Evolutionary conservation across 2,797 vertebrate species (phyloP).

Genomic region (Furcifer pardalis): DNA sequence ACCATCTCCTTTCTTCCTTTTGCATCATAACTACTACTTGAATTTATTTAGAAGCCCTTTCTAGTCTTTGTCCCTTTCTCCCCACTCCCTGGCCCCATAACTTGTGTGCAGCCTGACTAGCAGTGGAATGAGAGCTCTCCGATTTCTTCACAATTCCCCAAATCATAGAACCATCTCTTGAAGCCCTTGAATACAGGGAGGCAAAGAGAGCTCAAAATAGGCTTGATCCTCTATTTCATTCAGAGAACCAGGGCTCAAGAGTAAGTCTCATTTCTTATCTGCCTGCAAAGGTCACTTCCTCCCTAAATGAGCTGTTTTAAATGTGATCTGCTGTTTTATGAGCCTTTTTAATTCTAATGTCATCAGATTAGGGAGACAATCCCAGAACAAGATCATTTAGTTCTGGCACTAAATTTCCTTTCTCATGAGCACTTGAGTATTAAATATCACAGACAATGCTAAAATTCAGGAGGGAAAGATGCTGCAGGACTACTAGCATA

Average conservation of each 20-base stretch:
- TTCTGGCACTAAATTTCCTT: not conserved
- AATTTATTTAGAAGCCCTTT: no score
- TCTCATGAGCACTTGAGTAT: not conserved
- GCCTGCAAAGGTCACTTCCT: conserved; percentile 1
- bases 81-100: no score
- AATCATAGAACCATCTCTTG: not conserved
- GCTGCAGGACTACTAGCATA: not conserved
- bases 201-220: not conserved
- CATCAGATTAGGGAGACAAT: conserved; percentile 11
- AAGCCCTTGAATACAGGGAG: not conserved
- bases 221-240: not conserved
- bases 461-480: not conserved
- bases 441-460: not conserved
- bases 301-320: conserved; percentile 19
- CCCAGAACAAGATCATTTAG: not conserved
- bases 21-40: no score
- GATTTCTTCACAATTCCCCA: not conserved
- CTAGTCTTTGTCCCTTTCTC: no score
- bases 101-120: not conserved
- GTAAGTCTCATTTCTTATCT: not conserved
- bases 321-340: conserved; percentile 25
- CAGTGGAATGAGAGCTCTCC: not conserved
- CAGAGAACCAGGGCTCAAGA: not conserved
- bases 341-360: conserved; percentile 13
- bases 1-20: no score